phyloP scores from a whole-genome alignment of 2,113 vertebrate genomes.

The Dasypus novemcinctus region DNA sequence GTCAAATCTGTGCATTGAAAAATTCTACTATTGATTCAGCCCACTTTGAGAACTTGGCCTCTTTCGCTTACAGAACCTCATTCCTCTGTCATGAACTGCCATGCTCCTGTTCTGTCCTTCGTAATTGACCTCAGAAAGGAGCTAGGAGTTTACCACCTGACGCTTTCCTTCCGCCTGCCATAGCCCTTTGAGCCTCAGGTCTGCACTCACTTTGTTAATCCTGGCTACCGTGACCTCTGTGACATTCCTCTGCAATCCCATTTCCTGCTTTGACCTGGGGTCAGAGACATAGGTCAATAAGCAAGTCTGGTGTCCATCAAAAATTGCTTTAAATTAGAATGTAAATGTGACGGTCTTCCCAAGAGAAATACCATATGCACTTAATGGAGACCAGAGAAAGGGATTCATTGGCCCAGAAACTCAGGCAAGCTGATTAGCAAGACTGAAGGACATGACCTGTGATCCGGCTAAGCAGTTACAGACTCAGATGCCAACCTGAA shows the following conservation, averaged over 20 bases:
- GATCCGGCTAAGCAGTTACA: background rate
- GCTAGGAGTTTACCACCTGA: background rate
- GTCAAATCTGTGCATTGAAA: background rate
- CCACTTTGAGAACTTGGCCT: background rate
- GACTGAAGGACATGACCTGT: constrained; percentile 22
- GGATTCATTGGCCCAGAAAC: constrained; percentile 54
- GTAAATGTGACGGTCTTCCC: constrained; percentile 40
- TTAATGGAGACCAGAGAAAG: constrained; percentile 45
- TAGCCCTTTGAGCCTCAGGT: background rate
- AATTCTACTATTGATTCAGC: background rate
- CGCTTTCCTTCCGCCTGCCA: background rate
- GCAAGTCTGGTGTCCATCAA: constrained; percentile 54
- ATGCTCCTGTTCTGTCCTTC: background rate
- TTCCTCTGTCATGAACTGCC: background rate
- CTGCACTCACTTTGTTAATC: background rate
- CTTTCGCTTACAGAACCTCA: background rate
- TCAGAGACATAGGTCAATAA: constrained; percentile 37
- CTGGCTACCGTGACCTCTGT: background rate
- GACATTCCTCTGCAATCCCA: constrained; percentile 55
- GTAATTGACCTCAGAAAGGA: background rate
- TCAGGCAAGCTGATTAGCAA: constrained; percentile 52
- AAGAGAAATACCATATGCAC: constrained; percentile 9
- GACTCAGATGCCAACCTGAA: background rate
- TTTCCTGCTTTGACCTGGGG: constrained; percentile 64
- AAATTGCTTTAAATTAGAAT: constrained; percentile 42